Evolutionary conservation across 2,888 invertebrate species (phyloP), one percentile per base, ranked within the genome.

Genomic region (Rhagium mordax): DNA sequence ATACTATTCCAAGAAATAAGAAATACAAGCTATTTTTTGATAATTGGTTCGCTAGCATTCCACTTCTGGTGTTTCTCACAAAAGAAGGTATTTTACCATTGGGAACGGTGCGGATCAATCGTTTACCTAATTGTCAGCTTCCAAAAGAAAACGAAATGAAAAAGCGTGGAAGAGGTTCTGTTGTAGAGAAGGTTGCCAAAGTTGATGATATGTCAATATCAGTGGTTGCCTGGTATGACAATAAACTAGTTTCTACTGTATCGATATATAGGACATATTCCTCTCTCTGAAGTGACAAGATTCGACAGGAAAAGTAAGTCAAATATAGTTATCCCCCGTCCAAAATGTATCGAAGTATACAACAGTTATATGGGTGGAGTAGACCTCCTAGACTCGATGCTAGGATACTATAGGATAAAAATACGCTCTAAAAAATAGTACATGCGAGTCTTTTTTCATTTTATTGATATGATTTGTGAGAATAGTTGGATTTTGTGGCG

Each of bases 401-500:
- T 70, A 0, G 70, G 24, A 24, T 62, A 60, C 48, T 69, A 60
- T 15, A 21, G 69, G 16, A 69, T 69, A 16, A 21, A 41, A 61
- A 69, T 69, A 60, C 10, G 60, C 8, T 61, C 69, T n/a, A 47
- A 48, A 60, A 69, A 69, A 18, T 70, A 62, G 70, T 70, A 62
- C 41, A 10, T 62, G 29, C 48, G 18, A 51, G 53, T 70, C 47
- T 64, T 70, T 20, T 71, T 65, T 48, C 65, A 71, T 29, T 27
- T 71, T 15, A 20, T 59, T 5, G 64, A 70, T 41, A 15, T 62
- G 57, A 47, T 16, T 3, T 62, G 62, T 16, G 64, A 55, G 16
- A 64, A 70, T 55, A 62, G 55, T 24, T 70, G 70, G 70, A 62
- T 70, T 33, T 24, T 71, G 21, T 71, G 65, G 47, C 66, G 61